Base-by-base conservation (phyloP, 2,888 invertebrate species). In the Coelinius sp. region DNA sequence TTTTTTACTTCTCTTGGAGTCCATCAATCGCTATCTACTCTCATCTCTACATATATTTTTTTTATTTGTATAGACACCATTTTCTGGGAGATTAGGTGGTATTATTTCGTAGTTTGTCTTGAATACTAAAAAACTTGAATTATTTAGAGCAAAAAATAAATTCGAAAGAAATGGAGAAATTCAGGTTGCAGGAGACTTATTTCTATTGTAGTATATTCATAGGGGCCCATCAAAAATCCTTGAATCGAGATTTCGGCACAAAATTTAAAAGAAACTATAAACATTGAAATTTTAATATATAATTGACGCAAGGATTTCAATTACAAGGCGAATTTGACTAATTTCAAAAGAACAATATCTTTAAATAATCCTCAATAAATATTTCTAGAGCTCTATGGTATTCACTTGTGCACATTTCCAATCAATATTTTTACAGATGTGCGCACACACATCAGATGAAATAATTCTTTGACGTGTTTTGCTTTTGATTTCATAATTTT, bases 1-100 rank as follows among this genome's bases (percentile, higher is more conserved):
- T 68, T 67, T 72, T 53, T 46, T 56, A 64, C 53, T 46, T 63
- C 46, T 49, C n/a, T 12, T 12, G 7, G 41, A 63, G 41, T 63
- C 41, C 24, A 63, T 63, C 24, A 63, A 63, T 59, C 63, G 25
- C 63, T 63, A 63, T 63, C 63, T 63, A 2, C 24, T 63, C 63
- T 22, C 41, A 38, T 63, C 24, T 38, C 38, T 49, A 14, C 27
- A 20, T 6, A 17, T 12, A 12, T 77, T 76, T 8, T 56, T 64
- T 24, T 56, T 73, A 62, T 69, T 31, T 70, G 27, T 14, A 52
- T 14, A 35, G 62, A 38, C 44, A 24, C 44, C 24, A 49, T 63
- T 69, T 65, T 44, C 24, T 24, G 10, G 35, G 59, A 31, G 59
- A 59, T 59, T 41, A 63, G 20, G 24, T 38, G 20, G 22, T 35